Percentiles rank a stretch among this genome's conserved stretches.
Evolutionary conservation across 2,113 vertebrate genomes (phyloP).

Genomic region (Butorides virescens): DNA sequence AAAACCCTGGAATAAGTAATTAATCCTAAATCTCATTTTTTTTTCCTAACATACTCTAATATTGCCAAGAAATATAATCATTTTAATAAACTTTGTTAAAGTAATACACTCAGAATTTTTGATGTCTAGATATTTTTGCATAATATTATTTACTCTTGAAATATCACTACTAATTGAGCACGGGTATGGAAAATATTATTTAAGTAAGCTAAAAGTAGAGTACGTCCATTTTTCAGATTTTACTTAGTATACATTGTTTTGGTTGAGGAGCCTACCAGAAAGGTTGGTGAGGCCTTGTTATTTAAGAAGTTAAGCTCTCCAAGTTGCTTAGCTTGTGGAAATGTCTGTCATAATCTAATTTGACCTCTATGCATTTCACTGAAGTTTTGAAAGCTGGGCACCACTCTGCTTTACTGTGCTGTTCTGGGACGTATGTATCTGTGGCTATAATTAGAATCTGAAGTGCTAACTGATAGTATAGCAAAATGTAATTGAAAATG

Average conservation of each 20-base stretch:
- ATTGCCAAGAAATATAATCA: neutral
- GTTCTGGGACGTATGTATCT: neutral
- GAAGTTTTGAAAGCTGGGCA: neutral
- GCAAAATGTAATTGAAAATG: slow-evolving; percentile 1
- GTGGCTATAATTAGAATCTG: slow-evolving; percentile 1
- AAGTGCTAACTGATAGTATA: neutral
- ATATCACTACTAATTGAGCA: neutral
- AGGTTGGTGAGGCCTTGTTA: neutral
- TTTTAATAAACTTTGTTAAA: neutral
- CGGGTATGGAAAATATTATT: neutral
- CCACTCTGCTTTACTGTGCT: neutral
- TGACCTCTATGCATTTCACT: neutral
- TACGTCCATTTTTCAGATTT: neutral
- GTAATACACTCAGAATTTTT: neutral
- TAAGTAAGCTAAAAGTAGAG: neutral
- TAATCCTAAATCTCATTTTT: neutral
- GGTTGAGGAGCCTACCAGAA: neutral
- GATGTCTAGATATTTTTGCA: neutral
- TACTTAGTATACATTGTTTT: neutral
- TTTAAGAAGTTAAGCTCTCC: slow-evolving; percentile 25
- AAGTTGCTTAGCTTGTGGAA: slow-evolving; percentile 39
- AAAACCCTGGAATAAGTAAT: neutral
- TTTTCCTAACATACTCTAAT: neutral
- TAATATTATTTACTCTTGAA: neutral
- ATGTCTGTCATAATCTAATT: slow-evolving; percentile 21